A percentile compares a stretch with the other conserved stretches of the same genome.
phyloP scores from a whole-genome alignment of 2,113 vertebrate genomes.

The Alethe castanea region DNA sequence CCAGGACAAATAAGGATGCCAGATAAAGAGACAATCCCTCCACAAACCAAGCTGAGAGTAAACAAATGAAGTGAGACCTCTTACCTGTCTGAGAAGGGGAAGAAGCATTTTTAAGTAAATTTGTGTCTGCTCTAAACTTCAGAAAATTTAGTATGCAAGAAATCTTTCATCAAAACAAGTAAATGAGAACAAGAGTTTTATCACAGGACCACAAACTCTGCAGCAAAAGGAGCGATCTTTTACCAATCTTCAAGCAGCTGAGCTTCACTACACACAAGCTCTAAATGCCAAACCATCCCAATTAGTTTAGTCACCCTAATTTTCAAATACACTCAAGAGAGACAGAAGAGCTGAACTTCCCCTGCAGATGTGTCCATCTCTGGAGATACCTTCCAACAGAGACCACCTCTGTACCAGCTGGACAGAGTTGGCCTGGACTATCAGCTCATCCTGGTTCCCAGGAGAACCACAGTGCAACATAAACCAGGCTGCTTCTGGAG shows the following conservation, averaged over 20 bases:
- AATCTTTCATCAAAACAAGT: not conserved
- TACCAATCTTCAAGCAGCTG: not conserved
- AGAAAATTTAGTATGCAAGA: not conserved
- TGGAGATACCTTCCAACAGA: not conserved
- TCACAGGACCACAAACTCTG: not conserved
- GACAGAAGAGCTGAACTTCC: not conserved
- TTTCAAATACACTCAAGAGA: not conserved
- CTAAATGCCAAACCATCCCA: not conserved
- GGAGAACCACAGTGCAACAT: rapidly evolving
- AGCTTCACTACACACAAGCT: not conserved
- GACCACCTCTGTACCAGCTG: not conserved
- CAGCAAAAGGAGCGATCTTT: not conserved
- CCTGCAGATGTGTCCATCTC: not conserved
- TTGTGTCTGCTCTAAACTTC: not conserved
- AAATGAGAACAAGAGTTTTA: not conserved
- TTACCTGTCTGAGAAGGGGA: not conserved
- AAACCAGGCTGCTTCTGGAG: not conserved
- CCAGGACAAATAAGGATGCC: not conserved
- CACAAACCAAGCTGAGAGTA: not conserved
- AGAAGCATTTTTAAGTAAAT: not conserved
- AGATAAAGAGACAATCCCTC: not conserved
- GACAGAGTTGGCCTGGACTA: rapidly evolving
- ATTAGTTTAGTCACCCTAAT: not conserved
- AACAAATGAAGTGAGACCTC: not conserved
- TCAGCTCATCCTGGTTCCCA: not conserved